A percentile compares a stretch with the other conserved stretches of the same genome.
These are phyloP conservation scores for Apis florea DNA, from an alignment of 1,140 invertebrate species.

Conservation along the genomic window DNA sequence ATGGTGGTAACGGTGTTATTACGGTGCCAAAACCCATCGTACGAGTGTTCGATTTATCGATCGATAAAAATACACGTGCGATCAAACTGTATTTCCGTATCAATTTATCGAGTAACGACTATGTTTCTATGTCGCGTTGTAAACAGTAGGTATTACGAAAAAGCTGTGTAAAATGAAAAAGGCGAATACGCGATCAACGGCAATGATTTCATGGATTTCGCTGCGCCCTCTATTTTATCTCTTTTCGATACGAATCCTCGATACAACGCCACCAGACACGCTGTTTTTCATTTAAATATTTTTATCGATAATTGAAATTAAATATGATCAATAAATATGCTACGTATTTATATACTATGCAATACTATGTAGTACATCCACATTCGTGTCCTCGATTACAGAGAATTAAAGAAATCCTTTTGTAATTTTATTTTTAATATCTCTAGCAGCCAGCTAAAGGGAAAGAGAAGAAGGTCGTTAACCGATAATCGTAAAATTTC, in stretches of 20 bases:
- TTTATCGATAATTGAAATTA: background rate
- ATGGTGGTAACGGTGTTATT: slow-evolving; percentile 30
- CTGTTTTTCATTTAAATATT: background rate
- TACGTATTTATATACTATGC: background rate
- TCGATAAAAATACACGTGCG: slow-evolving; percentile 27
- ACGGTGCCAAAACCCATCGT: background rate
- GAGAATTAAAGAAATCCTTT: slow-evolving; percentile 28
- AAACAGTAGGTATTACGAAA: background rate
- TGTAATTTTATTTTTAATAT: slow-evolving; percentile 16
- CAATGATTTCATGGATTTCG: background rate
- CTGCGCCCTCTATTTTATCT: background rate
- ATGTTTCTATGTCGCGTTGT: background rate
- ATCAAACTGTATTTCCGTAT: slow-evolving; percentile 9
- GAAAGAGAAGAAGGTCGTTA: slow-evolving; percentile 36
- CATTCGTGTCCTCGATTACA: background rate
- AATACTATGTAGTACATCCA: too few relatives aligned
- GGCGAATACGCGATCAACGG: background rate
- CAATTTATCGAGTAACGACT: slow-evolving; percentile 22
- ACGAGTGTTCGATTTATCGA: background rate
- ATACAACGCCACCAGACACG: background rate
- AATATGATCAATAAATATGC: background rate
- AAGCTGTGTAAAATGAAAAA: background rate
- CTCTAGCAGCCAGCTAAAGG: background rate
- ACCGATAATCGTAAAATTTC: slow-evolving; percentile 30
- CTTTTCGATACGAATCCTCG: background rate